A percentile compares a stretch with the other conserved stretches of the same genome.
These are phyloP conservation scores for Numida meleagris DNA, from an alignment of 2,113 vertebrate genomes.

Conservation along the genomic window DNA sequence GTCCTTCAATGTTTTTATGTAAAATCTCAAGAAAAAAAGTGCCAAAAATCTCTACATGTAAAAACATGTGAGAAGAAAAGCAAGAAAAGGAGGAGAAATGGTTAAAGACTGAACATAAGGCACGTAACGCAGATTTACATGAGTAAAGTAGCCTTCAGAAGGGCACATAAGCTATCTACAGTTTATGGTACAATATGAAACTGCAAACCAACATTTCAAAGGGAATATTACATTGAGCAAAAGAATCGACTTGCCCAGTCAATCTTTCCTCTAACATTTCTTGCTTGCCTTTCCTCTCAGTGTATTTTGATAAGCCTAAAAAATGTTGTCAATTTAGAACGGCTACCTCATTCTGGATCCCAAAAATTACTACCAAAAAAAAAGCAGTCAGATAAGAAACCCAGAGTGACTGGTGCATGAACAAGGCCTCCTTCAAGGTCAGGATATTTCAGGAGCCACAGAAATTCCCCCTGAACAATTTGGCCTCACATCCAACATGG, in stretches of 20 bases:
- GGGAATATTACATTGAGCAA: not conserved
- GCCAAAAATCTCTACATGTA: not conserved
- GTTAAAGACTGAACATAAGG: not conserved
- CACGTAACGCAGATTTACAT: not conserved
- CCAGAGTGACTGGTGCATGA: not conserved
- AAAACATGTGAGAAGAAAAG: slow-evolving; percentile 12
- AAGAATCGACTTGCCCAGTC: not conserved
- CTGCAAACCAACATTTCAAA: not conserved
- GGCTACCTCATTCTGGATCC: not conserved
- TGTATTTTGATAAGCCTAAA: not conserved
- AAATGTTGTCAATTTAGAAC: not conserved
- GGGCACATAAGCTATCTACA: not conserved
- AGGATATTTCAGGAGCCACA: not conserved
- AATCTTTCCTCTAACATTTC: not conserved
- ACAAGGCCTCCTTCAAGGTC: not conserved
- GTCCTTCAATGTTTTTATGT: not conserved
- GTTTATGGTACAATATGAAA: not conserved
- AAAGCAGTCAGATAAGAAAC: not conserved
- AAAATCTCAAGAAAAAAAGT: not conserved
- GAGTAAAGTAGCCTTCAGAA: not conserved
- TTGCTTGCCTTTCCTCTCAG: not conserved
- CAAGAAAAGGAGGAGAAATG: not conserved
- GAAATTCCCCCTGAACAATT: not conserved
- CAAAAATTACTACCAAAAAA: not conserved
- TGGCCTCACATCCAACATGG: not conserved